phyloP scores from a whole-genome alignment of 2,797 vertebrate species.

The Rhabdophis nuchalis region DNA sequence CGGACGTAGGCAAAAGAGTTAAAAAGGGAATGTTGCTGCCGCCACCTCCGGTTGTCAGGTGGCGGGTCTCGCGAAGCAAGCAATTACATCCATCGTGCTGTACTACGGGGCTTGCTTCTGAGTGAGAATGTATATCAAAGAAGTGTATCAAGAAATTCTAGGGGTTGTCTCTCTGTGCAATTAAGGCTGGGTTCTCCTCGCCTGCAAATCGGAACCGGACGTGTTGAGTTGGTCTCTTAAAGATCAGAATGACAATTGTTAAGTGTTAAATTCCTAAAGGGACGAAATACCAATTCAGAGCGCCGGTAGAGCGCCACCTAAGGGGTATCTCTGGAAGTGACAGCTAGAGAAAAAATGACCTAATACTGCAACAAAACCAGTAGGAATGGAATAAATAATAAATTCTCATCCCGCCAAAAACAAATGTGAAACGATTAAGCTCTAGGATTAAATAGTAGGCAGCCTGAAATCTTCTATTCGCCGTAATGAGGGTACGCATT shows the following conservation, averaged over 20 bases:
- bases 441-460: background rate
- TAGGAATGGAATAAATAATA: background rate
- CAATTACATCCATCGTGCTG: background rate
- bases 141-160: background rate
- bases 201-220: background rate
- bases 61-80: background rate
- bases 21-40: background rate
- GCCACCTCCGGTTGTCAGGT: background rate
- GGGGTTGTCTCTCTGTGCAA: background rate
- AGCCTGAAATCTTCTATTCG: background rate
- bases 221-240: background rate
- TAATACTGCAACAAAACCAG: background rate
- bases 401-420: background rate
- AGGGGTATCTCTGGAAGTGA: too few species aligned
- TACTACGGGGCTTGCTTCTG: background rate
- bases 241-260: background rate
- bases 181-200: background rate
- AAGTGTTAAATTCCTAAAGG: background rate
- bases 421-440: background rate
- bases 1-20: background rate
- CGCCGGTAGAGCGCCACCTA: accelerated
- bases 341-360: background rate
- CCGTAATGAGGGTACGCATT: background rate
- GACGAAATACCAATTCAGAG: too few species aligned
- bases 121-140: background rate